Evolutionary conservation across 2,113 vertebrate genomes (phyloP).

Genomic region (Tapirus terrestris): DNA sequence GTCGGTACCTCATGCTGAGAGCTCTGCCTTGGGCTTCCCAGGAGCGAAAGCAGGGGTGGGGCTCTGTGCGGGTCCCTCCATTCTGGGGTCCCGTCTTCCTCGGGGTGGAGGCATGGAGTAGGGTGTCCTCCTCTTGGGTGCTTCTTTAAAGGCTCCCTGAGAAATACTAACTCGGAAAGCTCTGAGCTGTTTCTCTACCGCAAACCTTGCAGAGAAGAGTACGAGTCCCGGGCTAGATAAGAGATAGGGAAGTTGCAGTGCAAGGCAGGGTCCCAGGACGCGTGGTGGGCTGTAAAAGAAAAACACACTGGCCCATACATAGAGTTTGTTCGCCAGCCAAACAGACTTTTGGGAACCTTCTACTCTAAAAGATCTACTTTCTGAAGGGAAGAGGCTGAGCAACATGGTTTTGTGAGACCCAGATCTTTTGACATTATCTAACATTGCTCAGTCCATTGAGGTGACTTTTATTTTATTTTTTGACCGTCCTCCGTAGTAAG

Average conservation of each 20-base stretch:
- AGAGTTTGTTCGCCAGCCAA: not conserved
- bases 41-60: not conserved
- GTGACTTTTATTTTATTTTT: constrained; percentile 7
- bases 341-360: not conserved
- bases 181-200: not conserved
- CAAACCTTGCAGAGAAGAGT: not conserved
- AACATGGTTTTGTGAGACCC: not conserved
- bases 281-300: not conserved
- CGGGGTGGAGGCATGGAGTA: not conserved
- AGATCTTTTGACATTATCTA: not conserved
- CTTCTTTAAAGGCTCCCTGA: not conserved
- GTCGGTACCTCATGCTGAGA: not conserved
- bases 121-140: not conserved
- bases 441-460: not conserved
- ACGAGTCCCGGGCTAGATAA: not conserved
- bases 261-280: not conserved
- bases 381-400: not conserved
- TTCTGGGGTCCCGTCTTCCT: not conserved
- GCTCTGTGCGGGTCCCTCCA: not conserved
- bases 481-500: not conserved
- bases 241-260: not conserved
- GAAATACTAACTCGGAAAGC: not conserved
- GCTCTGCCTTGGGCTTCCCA: not conserved
- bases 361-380: not conserved
- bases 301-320: not conserved